Evolutionary conservation across 2,797 vertebrate genomes (phyloP).

Genomic region (Etheostoma perlongum): DNA sequence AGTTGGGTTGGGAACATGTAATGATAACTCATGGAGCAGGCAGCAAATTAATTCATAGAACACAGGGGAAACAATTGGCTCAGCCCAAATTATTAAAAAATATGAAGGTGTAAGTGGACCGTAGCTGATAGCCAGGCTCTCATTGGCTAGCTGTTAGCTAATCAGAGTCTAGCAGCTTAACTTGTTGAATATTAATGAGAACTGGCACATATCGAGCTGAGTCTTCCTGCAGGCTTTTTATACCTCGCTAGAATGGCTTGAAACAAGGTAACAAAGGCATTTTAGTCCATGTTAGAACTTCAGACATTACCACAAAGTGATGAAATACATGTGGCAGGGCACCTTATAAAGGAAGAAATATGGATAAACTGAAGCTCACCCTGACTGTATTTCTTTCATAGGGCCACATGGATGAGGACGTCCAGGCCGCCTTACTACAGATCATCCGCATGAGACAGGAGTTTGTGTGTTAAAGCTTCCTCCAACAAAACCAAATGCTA

Average conservation of each 20-base stretch:
- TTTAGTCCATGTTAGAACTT: no score
- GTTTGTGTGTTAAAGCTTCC: slow-evolving; percentile 90
- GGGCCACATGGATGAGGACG: slow-evolving; percentile 99
- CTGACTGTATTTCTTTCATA: slow-evolving; percentile 65
- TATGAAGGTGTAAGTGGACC: neutral
- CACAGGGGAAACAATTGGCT: neutral
- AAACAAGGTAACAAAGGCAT: no score
- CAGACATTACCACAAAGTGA: no score
- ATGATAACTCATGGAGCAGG: neutral
- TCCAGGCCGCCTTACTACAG: slow-evolving; percentile 96
- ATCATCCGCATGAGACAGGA: slow-evolving; percentile 98
- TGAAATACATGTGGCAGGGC: no score
- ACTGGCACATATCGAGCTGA: no score
- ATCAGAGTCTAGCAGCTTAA: no score
- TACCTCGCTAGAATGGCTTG: no score
- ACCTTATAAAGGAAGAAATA: neutral
- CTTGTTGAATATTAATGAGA: no score
- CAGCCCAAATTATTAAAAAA: neutral
- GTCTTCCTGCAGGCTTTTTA: no score
- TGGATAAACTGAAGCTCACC: neutral
- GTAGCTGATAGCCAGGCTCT: no score
- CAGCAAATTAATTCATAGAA: neutral
- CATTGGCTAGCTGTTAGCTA: no score
- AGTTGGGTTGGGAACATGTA: neutral
- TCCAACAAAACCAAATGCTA: slow-evolving; percentile 25